Conservation (phyloP, 53 echinoderm and acorn worm species). For the Paracentrotus lividus region DNA sequence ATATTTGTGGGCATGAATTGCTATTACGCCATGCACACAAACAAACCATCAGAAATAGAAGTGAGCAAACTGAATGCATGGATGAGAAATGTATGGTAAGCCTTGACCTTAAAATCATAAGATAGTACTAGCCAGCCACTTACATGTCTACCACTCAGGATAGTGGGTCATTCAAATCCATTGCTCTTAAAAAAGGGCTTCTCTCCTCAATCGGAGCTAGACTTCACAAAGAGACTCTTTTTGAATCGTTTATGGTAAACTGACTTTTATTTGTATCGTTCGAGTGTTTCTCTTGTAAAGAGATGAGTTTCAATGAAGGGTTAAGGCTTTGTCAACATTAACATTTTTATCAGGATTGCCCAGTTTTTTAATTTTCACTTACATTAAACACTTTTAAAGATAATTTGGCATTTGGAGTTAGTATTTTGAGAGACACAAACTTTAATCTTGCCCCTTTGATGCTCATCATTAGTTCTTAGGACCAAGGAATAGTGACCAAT, state of each 20-base stretch:
- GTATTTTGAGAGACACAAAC: no score
- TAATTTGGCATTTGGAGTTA: no score
- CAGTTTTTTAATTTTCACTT: no score
- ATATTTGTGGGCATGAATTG: background rate
- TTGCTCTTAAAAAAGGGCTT: constrained; percentile 6
- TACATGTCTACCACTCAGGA: background rate
- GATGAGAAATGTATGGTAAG: constrained; percentile 22
- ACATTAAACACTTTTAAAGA: no score
- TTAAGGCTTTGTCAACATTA: no score
- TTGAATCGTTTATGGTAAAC: background rate
- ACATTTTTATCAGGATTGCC: no score
- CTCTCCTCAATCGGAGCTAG: background rate
- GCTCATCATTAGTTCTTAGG: no score
- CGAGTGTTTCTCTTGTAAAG: no score
- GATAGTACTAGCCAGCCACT: background rate
- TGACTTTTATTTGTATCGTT: background rate
- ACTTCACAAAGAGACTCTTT: background rate
- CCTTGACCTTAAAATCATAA: constrained; percentile 31
- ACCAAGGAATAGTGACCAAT: no score
- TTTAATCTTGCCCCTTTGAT: no score
- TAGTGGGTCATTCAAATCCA: constrained; percentile 18
- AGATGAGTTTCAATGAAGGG: no score
- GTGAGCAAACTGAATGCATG: background rate
- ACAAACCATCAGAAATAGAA: background rate
- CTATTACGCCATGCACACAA: constrained; percentile 31